Conservation (phyloP, 2,797 vertebrate species). For the Coregonus sp. region DNA sequence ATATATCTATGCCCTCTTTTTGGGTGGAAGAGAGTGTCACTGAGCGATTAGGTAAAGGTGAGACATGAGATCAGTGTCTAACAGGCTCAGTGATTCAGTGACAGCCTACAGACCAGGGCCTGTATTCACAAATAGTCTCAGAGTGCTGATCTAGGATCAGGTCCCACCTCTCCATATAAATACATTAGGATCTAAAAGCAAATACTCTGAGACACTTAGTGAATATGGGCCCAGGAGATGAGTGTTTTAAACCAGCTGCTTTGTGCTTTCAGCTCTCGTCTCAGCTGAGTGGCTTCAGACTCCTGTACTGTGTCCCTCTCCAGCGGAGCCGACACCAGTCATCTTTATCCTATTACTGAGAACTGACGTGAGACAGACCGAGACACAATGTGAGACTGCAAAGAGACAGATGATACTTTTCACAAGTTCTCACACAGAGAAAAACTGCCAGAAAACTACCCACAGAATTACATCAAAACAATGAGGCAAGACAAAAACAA, state of each 20-base stretch:
- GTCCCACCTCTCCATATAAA: not conserved
- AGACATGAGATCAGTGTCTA: not conserved
- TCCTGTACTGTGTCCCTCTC: conserved; percentile 30
- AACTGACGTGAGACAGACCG: conserved; percentile 27
- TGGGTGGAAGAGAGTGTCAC: not conserved
- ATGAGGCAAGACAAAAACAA: not conserved
- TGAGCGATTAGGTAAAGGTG: not conserved
- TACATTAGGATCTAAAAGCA: not conserved
- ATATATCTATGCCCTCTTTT: not conserved
- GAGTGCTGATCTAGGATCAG: not conserved
- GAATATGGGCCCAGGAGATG: not conserved
- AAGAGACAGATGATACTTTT: conserved; percentile 21
- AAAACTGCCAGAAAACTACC: not conserved
- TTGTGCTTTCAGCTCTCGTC: not conserved
- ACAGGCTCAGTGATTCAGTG: not conserved
- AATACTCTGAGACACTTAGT: not conserved
- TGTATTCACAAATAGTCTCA: not conserved
- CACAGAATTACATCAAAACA: not conserved
- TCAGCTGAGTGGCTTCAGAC: conserved; percentile 11
- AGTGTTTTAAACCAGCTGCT: no score
- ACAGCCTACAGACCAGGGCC: not conserved
- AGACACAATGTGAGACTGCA: conserved; percentile 1
- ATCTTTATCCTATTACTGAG: conserved; percentile 55
- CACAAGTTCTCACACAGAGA: conserved; percentile 6
- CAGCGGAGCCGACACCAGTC: conserved; percentile 49